phyloP scores from a whole-genome alignment of 92 coral and sea anemone genomes.

The Diadumene lineata region DNA sequence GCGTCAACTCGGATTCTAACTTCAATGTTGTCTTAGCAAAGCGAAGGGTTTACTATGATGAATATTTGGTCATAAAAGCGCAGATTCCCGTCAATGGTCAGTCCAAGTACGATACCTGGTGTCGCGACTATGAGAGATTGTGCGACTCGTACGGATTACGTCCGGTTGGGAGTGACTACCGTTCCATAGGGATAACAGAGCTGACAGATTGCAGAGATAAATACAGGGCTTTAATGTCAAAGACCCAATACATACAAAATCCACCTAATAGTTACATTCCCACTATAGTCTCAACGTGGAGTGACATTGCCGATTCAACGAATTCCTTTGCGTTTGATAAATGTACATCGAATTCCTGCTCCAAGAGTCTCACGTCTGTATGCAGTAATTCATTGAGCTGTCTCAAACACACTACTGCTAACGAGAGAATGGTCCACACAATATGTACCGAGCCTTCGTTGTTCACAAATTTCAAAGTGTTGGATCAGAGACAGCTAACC shows the following conservation, averaged over 20 bases:
- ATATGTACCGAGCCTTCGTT: slow-evolving; percentile 35
- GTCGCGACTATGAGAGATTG: slow-evolving; percentile 53
- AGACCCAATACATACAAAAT: slow-evolving; percentile 7
- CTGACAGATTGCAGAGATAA: slow-evolving; percentile 34
- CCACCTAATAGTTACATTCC: neutral
- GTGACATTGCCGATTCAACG: slow-evolving; percentile 3
- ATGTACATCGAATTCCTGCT: slow-evolving; percentile 30
- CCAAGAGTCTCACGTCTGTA: slow-evolving; percentile 23
- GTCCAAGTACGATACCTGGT: slow-evolving; percentile 58
- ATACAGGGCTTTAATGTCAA: slow-evolving; percentile 44
- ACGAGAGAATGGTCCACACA: slow-evolving; percentile 36
- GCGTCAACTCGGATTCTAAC: slow-evolving; percentile 52
- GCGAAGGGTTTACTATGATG: neutral
- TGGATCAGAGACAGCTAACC: slow-evolving; percentile 22
- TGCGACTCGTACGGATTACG: slow-evolving; percentile 54
- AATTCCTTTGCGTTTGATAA: slow-evolving; percentile 50
- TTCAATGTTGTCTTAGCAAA: slow-evolving; percentile 42
- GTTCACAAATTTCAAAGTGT: slow-evolving; percentile 38
- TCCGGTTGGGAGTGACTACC: slow-evolving; percentile 45
- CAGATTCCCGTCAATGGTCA: slow-evolving; percentile 34
- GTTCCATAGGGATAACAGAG: neutral
- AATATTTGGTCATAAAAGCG: slow-evolving; percentile 36
- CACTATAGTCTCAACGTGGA: neutral
- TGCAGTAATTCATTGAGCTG: slow-evolving; percentile 38
- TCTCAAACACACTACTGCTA: slow-evolving; percentile 11